Evolutionary conservation across 1,140 invertebrate species (phyloP), one percentile per base, ranked within the genome.

Genomic region (Ectropis grisescens): DNA sequence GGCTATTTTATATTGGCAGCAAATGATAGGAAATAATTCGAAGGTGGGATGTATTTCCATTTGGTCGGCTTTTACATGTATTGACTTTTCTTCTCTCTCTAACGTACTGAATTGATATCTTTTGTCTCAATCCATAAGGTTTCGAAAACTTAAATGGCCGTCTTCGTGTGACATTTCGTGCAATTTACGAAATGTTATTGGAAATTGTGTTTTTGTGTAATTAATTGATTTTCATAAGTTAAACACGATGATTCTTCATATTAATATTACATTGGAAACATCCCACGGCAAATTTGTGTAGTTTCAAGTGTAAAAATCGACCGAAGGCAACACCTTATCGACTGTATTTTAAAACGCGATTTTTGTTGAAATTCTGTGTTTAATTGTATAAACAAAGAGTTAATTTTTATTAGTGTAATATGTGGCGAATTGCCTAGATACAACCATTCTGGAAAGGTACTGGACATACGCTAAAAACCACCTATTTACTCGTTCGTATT

Each of bases 151-250:
- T 46, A 58, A 60, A 75, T 71, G 67, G 70, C 64, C 52, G 57
- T 41, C 40, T 30, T 39, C 44, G 52, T 66, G 57, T 78, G 69
- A 78, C 72, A 58, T 78, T 74, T 71, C 50, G 43, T 40, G 33
- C 50, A 41, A 56, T 48, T 48, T 48, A 40, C 40, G 58, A 66
- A 68, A 52, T 47, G 49, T 47, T 51, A 19, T 19, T 19, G 3
- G 8, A 40, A 55, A 41, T 53, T 33, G 29, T 46, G 33, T 41
- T 55, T 41, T 52, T 24, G 36, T 44, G 37, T 40, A 45, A 38
- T 47, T 55, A 44, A 40, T 50, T 33, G 40, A 29, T 37, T 57
- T 58, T 71, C 39, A 62, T 69, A 67, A 75, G 65, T 75, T 58
- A 75, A 75, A 71, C 48, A 52, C 44, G 10, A 47, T 42, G 34